These are phyloP conservation scores for Phyto melanocephala DNA, from an alignment of 2,888 invertebrate species.

Conservation along the genomic window DNA sequence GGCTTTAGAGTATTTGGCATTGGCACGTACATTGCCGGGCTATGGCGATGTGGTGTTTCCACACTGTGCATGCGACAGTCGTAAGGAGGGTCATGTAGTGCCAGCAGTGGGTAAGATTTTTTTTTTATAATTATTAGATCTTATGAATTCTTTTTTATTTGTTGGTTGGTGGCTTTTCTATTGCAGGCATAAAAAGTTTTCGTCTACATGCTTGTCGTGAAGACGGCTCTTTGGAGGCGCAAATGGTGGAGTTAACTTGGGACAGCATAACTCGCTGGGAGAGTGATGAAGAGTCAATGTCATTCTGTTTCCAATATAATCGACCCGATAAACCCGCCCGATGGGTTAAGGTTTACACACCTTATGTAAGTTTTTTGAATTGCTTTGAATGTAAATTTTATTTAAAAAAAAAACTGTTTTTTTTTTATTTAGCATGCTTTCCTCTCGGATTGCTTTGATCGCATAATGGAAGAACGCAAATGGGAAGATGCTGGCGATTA, in stretches of 20 bases:
- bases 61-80: constrained; percentile 93
- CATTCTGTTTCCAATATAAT: constrained; percentile 92
- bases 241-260: constrained; percentile 92
- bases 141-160: background rate
- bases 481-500: constrained; percentile 92
- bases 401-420: too few relatives aligned
- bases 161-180: background rate
- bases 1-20: constrained; percentile 90
- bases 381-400: background rate
- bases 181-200: constrained; percentile 82
- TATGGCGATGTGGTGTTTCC: constrained; percentile 97
- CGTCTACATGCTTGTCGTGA: constrained; percentile 91
- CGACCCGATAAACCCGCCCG: constrained; percentile 88
- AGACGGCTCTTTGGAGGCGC: constrained; percentile 88
- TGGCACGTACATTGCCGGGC: constrained; percentile 92
- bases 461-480: constrained; percentile 94
- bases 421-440: constrained; percentile 73
- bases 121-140: background rate
- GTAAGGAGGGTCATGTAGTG: constrained; percentile 92
- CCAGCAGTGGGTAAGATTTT: constrained; percentile 83
- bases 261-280: constrained; percentile 90
- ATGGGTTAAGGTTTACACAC: constrained; percentile 92
- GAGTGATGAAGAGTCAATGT: constrained; percentile 94
- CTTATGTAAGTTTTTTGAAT: constrained; percentile 85
- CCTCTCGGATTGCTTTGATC: constrained; percentile 92